phyloP scores from a whole-genome alignment of 2,113 vertebrate species.

The Gambusia affinis region DNA sequence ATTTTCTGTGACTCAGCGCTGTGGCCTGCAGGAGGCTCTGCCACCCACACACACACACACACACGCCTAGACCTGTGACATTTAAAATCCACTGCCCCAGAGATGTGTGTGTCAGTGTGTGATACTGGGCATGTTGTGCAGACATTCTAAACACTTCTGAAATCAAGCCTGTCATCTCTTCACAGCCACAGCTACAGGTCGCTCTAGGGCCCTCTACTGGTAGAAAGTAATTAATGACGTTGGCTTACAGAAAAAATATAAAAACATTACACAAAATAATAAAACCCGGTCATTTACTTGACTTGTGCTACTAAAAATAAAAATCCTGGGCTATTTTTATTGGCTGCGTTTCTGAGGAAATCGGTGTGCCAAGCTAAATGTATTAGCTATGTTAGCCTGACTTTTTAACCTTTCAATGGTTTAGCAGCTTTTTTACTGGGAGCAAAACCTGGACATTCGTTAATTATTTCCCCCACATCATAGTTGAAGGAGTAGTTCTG shows the following conservation, averaged over 20 bases:
- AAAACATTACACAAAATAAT: background rate
- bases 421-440: no score
- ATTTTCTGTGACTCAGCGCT: constrained; percentile 70
- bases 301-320: background rate
- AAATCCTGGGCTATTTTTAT: background rate
- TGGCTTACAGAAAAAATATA: background rate
- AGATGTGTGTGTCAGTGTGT: constrained; percentile 22
- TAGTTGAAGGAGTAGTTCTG: no score
- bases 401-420: no score
- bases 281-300: background rate
- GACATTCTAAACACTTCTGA: constrained; percentile 21
- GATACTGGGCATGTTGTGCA: constrained; percentile 6
- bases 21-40: constrained; percentile 56
- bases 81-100: constrained; percentile 25
- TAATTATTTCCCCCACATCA: no score
- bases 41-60: constrained; percentile 17
- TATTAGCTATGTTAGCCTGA: background rate
- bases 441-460: no score
- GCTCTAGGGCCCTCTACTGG: background rate
- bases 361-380: background rate
- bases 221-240: background rate
- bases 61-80: constrained; percentile 33
- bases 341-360: background rate
- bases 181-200: background rate
- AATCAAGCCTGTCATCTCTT: constrained; percentile 3